Conservation (phyloP, 1,140 invertebrate genomes). For the Drosophila tropicalis region DNA sequence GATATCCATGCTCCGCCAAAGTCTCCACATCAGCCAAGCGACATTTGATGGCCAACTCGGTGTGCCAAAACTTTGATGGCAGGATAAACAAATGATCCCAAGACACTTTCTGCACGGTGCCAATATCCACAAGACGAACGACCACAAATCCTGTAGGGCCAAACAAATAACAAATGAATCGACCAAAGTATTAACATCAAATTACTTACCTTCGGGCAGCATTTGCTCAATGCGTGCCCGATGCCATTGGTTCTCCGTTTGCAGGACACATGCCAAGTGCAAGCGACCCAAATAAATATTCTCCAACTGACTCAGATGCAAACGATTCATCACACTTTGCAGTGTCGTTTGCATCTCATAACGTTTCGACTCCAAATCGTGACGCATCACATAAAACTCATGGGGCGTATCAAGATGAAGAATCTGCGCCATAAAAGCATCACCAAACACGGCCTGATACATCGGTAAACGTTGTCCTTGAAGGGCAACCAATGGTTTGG, state of each 20-base stretch:
- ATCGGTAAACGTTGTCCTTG: slow-evolving; percentile 17
- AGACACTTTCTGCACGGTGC: slow-evolving; percentile 31
- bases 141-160: slow-evolving; percentile 42
- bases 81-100: slow-evolving; percentile 62
- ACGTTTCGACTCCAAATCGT: slow-evolving; percentile 18
- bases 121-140: slow-evolving; percentile 66
- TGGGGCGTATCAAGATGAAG: slow-evolving; percentile 50
- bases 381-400: slow-evolving; percentile 58
- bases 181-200: not conserved
- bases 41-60: slow-evolving; percentile 55
- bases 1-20: slow-evolving; percentile 47
- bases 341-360: not conserved
- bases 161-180: not conserved
- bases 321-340: slow-evolving; percentile 32
- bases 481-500: slow-evolving; percentile 22
- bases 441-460: not conserved
- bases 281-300: slow-evolving; percentile 54
- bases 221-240: slow-evolving; percentile 60
- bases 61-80: slow-evolving; percentile 33
- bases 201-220: slow-evolving; percentile 42
- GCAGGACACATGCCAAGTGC: slow-evolving; percentile 51
- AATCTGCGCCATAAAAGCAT: slow-evolving; percentile 49
- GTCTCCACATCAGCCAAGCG: slow-evolving; percentile 69
- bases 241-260: slow-evolving; percentile 49
- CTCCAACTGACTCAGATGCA: slow-evolving; percentile 25